A percentile compares a stretch with the other conserved stretches of the same genome.
phyloP scores from a whole-genome alignment of 2,888 invertebrate species.

The Harpalus rubripes region DNA sequence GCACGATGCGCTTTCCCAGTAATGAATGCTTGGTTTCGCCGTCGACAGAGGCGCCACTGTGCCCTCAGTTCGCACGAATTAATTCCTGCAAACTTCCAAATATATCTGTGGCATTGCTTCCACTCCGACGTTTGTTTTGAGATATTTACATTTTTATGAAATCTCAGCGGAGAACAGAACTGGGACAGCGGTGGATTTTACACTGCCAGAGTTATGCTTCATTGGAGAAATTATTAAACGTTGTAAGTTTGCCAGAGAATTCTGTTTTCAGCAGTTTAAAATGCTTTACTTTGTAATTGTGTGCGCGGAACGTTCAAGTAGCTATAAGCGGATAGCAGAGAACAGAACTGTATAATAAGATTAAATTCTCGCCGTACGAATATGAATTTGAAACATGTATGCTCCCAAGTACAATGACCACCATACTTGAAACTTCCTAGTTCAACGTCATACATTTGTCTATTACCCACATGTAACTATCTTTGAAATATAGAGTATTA shows the following conservation, averaged over 20 bases:
- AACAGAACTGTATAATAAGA: slow-evolving; percentile 33
- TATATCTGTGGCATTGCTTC: slow-evolving; percentile 58
- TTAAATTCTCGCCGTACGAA: slow-evolving; percentile 10
- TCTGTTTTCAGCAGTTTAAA: slow-evolving; percentile 42
- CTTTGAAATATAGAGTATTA: too few species aligned
- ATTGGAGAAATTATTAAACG: slow-evolving; percentile 36
- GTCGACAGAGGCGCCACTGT: slow-evolving; percentile 20
- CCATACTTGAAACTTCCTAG: not conserved
- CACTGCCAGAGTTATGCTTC: slow-evolving; percentile 20
- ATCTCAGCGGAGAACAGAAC: slow-evolving; percentile 9
- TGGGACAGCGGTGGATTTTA: slow-evolving; percentile 21
- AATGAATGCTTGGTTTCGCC: slow-evolving; percentile 54
- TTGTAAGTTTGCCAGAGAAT: slow-evolving; percentile 27
- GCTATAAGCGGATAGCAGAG: slow-evolving; percentile 44
- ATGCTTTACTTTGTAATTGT: slow-evolving; percentile 45
- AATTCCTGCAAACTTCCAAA: slow-evolving; percentile 57
- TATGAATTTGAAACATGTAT: not conserved
- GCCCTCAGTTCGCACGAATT: slow-evolving; percentile 56
- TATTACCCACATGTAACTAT: too few species aligned
- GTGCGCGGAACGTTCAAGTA: slow-evolving; percentile 27
- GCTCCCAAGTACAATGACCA: not conserved
- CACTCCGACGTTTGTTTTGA: slow-evolving; percentile 55
- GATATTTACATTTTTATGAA: slow-evolving; percentile 64
- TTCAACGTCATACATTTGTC: too few species aligned
- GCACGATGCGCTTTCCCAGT: slow-evolving; percentile 56